These are phyloP conservation scores for Maniola hyperantus DNA, from an alignment of 2,888 invertebrate genomes.

Conservation along the genomic window DNA sequence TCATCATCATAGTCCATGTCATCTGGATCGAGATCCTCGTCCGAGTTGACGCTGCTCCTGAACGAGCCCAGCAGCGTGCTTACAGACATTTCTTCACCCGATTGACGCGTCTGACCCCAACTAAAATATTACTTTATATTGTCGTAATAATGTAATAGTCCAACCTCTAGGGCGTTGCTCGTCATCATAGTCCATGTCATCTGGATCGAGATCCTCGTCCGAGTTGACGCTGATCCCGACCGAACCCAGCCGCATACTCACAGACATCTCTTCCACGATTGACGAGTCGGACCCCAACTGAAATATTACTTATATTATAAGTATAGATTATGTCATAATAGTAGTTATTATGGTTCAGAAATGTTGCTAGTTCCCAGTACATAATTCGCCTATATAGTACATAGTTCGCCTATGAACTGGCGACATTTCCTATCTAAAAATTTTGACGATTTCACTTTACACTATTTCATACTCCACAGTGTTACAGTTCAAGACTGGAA, in stretches of 20 bases:
- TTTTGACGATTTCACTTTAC: too few relatives aligned
- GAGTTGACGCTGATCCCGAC: conserved; percentile 52
- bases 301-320: conserved; percentile 1
- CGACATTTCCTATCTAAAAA: too few relatives aligned
- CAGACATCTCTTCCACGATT: conserved; percentile 56
- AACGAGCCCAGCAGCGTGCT: conserved; percentile 55
- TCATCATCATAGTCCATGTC: conserved; percentile 71
- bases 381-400: too few relatives aligned
- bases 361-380: too few relatives aligned
- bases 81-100: conserved; percentile 54
- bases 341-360: too few relatives aligned
- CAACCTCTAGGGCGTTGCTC: conserved; percentile 63
- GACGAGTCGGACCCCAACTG: conserved; percentile 64
- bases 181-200: conserved; percentile 69
- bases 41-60: conserved; percentile 54
- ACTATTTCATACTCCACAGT: too few relatives aligned
- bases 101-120: conserved; percentile 42
- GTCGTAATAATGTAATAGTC: background rate
- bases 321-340: too few relatives aligned
- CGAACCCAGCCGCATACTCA: conserved; percentile 54
- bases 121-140: too few relatives aligned
- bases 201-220: conserved; percentile 69
- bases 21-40: conserved; percentile 68
- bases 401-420: too few relatives aligned
- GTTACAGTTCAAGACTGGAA: too few relatives aligned